A percentile compares a stretch with the other conserved stretches of the same genome.
phyloP scores from a whole-genome alignment of 2,797 vertebrate species.

The Furcifer pardalis region DNA sequence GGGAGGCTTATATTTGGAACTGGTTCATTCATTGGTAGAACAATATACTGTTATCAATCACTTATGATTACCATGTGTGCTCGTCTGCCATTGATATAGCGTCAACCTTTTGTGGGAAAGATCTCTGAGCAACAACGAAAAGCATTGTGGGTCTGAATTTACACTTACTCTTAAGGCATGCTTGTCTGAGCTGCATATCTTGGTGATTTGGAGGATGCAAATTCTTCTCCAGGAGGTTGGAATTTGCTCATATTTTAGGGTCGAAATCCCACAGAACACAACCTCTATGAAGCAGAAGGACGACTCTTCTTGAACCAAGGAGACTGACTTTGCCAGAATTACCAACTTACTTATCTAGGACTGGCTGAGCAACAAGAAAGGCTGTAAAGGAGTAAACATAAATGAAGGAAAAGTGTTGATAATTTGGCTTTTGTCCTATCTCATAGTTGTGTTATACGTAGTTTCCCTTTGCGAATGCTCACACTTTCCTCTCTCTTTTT shows the following conservation, averaged over 20 bases:
- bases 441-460: constrained; percentile 43
- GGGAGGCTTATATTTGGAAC: constrained; percentile 5
- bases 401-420: constrained; percentile 53
- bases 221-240: neutral
- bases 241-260: neutral
- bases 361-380: constrained; percentile 31
- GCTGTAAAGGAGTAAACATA: constrained; percentile 53
- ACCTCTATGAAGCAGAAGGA: too few species aligned
- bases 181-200: too few species aligned
- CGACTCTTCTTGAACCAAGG: constrained; percentile 24
- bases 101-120: too few species aligned
- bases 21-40: neutral
- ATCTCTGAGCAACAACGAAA: neutral
- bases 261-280: too few species aligned
- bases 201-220: neutral
- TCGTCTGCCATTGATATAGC: neutral
- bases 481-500: constrained; percentile 49
- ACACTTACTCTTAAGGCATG: neutral
- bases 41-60: neutral
- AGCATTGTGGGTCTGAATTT: too few species aligned
- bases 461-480: constrained; percentile 64
- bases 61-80: neutral
- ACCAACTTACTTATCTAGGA: neutral
- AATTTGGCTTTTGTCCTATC: constrained; percentile 51
- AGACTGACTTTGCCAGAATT: neutral